Base-by-base conservation (phyloP, 2,113 vertebrate species). In the Hypomesus transpacificus region DNA sequence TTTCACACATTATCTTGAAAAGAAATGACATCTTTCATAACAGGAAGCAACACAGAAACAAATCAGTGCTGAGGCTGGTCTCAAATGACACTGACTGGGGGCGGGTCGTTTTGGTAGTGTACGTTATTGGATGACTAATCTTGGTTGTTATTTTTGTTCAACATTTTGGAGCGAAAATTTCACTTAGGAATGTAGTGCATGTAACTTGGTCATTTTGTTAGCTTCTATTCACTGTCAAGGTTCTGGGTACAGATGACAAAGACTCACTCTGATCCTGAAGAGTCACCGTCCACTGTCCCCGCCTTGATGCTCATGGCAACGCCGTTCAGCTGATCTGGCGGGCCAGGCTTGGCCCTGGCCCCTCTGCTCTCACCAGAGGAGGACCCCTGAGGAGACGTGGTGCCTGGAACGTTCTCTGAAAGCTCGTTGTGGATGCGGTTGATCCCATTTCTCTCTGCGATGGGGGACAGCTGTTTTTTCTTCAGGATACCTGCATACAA, bases 211-310 rank as follows among this genome's bases (percentile, higher is more conserved):
- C n/a, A 61, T 22, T 59, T 3, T 21, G 46, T 22, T 34, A 56
- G 17, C 20, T 16, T 24, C 16, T n/a, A 22, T 14, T 34, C 34
- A 5, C n/a, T 18, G 28, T 51, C 26, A 16, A 13, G 16, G 58
- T 4, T 17, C 17, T 24, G 57, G 17, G 20, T 53, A 18, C 8
- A n/a, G 50, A 26, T 3, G 54, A 52, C 20, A 3, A 4, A 53
- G 69, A 96, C 95, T 96, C 91, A 98, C 96, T 98, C 96, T 21
- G 96, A 98, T 81, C 94, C 95, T 0, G 95, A 98, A 0, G 96
- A 98, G 85, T 98, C 96, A 21, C 95, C 94, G 0, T 96, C 94
- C 82, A 94, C 93, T 0, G 93, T 94, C 86, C 94, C 93, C 0
- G 92, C 93, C 76, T 92, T 93, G 90, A 95, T 93, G 82, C 93